Percentiles rank a stretch among this genome's conserved stretches.
These are phyloP conservation scores for Mobula birostris DNA, from an alignment of 2,113 vertebrate species.

Conservation along the genomic window DNA sequence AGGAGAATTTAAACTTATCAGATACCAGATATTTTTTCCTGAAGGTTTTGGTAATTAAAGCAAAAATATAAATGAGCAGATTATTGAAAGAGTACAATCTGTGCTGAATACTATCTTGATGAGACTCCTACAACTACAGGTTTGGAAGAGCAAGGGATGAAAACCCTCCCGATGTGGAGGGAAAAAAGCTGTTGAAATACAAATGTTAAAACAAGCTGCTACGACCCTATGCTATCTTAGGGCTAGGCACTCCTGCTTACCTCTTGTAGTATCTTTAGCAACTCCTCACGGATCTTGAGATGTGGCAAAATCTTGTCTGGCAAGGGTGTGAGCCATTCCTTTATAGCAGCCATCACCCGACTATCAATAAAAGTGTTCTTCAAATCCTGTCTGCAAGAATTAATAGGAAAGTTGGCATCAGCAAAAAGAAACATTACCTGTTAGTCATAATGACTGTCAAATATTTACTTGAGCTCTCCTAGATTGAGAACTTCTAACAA, in stretches of 20 bases:
- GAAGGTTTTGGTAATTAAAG: neutral
- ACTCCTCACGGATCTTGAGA: conserved; percentile 83
- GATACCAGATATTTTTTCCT: neutral
- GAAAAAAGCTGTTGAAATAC: neutral
- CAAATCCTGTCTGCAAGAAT: conserved; percentile 76
- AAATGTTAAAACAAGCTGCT: neutral
- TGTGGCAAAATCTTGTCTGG: conserved; percentile 91
- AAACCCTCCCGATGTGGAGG: neutral
- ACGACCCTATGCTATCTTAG: neutral
- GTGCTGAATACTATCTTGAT: neutral
- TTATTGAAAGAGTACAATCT: neutral
- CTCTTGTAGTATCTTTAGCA: conserved; percentile 89
- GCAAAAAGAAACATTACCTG: neutral
- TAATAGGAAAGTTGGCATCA: conserved; percentile 40
- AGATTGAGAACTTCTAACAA: neutral
- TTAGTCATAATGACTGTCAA: neutral
- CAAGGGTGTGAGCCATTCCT: conserved; percentile 95
- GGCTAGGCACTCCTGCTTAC: conserved; percentile 53
- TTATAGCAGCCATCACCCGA: conserved; percentile 96
- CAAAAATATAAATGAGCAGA: neutral
- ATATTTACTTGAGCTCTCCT: neutral
- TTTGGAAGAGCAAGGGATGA: neutral
- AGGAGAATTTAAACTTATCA: neutral
- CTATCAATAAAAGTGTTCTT: conserved; percentile 98
- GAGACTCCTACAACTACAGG: neutral